Percentiles rank a stretch among this genome's conserved stretches.
phyloP scores from a whole-genome alignment of 2,113 vertebrate species.

The Antechinus stuartii region DNA sequence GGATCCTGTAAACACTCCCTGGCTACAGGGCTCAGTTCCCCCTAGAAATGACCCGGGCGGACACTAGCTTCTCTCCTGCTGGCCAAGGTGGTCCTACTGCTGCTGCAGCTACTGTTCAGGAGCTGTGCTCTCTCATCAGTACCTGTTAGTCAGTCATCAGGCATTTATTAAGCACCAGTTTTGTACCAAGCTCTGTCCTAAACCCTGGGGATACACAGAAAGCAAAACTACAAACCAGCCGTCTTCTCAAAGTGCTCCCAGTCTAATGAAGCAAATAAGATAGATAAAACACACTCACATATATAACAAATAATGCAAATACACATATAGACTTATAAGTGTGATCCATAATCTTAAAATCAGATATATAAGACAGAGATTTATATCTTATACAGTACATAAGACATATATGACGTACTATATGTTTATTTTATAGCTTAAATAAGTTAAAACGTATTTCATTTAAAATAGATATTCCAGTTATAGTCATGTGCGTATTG shows the following conservation, averaged over 20 bases:
- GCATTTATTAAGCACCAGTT: not conserved
- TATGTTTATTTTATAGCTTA: no score
- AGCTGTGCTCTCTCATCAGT: not conserved
- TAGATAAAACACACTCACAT: not conserved
- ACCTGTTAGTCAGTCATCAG: not conserved
- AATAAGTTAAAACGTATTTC: not conserved
- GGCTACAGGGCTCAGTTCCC: not conserved
- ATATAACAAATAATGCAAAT: not conserved
- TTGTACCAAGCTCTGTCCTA: not conserved
- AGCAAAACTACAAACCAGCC: not conserved
- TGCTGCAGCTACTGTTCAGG: not conserved
- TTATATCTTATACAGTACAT: no score
- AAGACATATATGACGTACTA: no score
- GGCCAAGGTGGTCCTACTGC: not conserved
- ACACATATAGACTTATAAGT: not conserved
- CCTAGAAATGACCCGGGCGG: not conserved
- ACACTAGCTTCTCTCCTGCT: not conserved
- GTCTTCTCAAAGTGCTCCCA: not conserved
- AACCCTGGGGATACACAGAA: not conserved
- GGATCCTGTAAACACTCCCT: not conserved
- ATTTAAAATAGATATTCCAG: not conserved
- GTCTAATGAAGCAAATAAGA: not conserved
- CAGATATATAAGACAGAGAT: no score
- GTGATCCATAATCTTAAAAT: not conserved
- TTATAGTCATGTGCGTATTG: not conserved